A percentile compares a stretch with the other conserved stretches of the same genome.
These are phyloP conservation scores for Therioaphis trifolii DNA, from an alignment of 2,888 invertebrate genomes.

Conservation along the genomic window DNA sequence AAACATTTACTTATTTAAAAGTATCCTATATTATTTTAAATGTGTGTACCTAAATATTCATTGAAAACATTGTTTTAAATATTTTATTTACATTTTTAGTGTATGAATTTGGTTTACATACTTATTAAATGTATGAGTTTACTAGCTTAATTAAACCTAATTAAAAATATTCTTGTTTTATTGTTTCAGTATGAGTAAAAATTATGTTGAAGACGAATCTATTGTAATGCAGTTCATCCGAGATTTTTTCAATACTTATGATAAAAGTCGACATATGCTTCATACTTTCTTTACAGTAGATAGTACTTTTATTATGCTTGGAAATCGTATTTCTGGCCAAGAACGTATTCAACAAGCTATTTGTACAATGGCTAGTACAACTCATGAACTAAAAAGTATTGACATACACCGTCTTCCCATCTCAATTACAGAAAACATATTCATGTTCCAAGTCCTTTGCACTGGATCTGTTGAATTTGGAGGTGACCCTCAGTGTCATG, in stretches of 20 bases:
- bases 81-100: too few species aligned
- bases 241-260: slow-evolving; percentile 33
- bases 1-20: too few species aligned
- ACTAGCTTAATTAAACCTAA: too few species aligned
- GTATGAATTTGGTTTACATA: too few species aligned
- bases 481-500: background rate
- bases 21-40: too few species aligned
- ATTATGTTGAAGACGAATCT: too few species aligned
- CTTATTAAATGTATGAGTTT: too few species aligned
- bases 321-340: slow-evolving; percentile 17
- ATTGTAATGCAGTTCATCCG: slow-evolving; percentile 27
- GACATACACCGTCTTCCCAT: background rate
- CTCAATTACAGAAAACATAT: background rate
- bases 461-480: slow-evolving; percentile 23
- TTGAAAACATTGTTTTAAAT: too few species aligned
- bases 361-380: slow-evolving; percentile 16
- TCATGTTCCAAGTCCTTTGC: slow-evolving; percentile 38
- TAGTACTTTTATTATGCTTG: slow-evolving; percentile 32
- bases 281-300: slow-evolving; percentile 27
- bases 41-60: too few species aligned
- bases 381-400: background rate
- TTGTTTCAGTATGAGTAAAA: too few species aligned
- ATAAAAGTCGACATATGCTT: slow-evolving; percentile 41
- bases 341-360: slow-evolving; percentile 36
- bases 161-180: too few species aligned